Percentiles rank a stretch among this genome's conserved stretches.
Conservation (phyloP, 2,113 vertebrate species). For the Hippolais icterina region DNA sequence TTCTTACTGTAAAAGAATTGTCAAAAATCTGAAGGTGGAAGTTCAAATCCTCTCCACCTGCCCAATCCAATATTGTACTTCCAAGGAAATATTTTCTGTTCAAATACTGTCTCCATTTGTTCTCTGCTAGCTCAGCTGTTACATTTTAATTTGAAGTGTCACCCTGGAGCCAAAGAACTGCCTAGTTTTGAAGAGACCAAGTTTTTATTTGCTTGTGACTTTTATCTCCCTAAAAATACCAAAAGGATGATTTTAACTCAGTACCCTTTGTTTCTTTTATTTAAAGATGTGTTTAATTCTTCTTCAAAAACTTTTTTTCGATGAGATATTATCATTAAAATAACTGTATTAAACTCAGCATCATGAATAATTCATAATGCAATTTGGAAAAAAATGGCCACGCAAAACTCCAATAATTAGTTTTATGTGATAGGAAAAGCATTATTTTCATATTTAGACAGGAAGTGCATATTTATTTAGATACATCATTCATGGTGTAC, state of each 20-base stretch:
- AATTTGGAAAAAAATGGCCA: not conserved
- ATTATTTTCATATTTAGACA: slow-evolving; percentile 63
- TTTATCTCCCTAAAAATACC: not conserved
- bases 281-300: not conserved
- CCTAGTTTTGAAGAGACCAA: not conserved
- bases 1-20: not conserved
- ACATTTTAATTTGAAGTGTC: not conserved
- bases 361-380: slow-evolving; percentile 44
- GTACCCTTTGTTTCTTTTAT: slow-evolving; percentile 13
- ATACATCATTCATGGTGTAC: not conserved
- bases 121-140: not conserved
- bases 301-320: not conserved
- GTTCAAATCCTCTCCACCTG: not conserved
- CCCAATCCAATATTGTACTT: not conserved
- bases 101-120: not conserved
- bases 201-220: not conserved
- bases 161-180: not conserved
- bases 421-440: slow-evolving; percentile 41
- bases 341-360: not conserved
- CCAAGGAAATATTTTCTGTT: not conserved
- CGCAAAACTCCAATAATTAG: slow-evolving; percentile 38
- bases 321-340: slow-evolving; percentile 25
- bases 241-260: not conserved
- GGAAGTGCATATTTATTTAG: slow-evolving; percentile 46
- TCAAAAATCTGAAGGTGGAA: not conserved